A percentile compares a stretch with the other conserved stretches of the same genome.
Evolutionary conservation across 2,888 invertebrate genomes (phyloP).

Genomic region (Hypomecis punctinalis): DNA sequence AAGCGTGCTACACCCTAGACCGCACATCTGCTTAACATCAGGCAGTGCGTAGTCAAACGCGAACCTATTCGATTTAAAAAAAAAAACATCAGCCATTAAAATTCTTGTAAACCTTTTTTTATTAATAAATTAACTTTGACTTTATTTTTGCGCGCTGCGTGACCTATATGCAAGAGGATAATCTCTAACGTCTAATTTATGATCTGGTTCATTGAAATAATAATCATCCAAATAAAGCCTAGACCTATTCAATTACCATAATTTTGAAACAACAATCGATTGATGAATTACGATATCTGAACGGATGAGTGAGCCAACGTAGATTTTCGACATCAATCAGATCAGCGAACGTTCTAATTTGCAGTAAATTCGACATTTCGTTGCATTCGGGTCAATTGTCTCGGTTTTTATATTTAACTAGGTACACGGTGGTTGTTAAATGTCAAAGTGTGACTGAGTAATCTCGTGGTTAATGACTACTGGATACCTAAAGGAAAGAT

Average conservation of each 20-base stretch:
- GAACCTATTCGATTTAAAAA: too few species aligned
- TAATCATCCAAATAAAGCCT: slow-evolving; percentile 6
- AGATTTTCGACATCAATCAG: slow-evolving; percentile 41
- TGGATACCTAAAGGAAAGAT: background rate
- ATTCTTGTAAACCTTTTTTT: too few species aligned
- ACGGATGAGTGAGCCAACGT: slow-evolving; percentile 46
- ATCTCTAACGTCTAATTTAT: too few species aligned
- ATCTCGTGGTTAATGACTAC: background rate
- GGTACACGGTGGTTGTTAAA: slow-evolving; percentile 26
- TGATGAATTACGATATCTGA: slow-evolving; percentile 39
- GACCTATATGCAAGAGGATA: too few species aligned
- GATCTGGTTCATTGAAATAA: background rate
- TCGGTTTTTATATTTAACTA: slow-evolving; percentile 36
- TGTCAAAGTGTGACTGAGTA: slow-evolving; percentile 33
- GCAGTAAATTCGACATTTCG: slow-evolving; percentile 33
- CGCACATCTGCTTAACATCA: too few species aligned
- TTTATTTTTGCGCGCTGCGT: too few species aligned
- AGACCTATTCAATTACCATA: slow-evolving; percentile 17
- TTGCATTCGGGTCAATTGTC: slow-evolving; percentile 42
- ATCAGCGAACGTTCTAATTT: slow-evolving; percentile 39
- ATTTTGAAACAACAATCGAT: slow-evolving; percentile 27
- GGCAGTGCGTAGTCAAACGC: too few species aligned
- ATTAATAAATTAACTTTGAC: too few species aligned
- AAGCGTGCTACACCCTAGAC: too few species aligned
- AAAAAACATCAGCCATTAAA: too few species aligned